These are phyloP conservation scores for Rapana venosa DNA, from an alignment of 2,888 invertebrate genomes.

Conservation along the genomic window DNA sequence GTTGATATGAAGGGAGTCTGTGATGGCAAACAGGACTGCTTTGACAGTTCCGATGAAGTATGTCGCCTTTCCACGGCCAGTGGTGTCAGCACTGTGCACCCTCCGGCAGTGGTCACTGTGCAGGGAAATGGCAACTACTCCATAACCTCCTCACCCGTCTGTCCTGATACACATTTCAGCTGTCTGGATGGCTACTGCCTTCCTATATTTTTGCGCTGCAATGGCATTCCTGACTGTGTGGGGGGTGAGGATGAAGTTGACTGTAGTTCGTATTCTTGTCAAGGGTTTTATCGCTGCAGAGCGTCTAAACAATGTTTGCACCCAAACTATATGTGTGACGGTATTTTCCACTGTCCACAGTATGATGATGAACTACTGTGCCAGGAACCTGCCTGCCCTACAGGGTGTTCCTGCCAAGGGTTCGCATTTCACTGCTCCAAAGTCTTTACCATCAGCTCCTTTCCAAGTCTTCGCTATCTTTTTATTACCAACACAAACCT, in stretches of 20 bases:
- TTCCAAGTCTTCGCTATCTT: neutral
- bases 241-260: neutral
- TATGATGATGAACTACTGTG: constrained; percentile 25
- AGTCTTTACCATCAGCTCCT: neutral
- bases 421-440: neutral
- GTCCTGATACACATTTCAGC: constrained; percentile 13
- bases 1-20: neutral
- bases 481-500: neutral
- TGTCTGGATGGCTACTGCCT: neutral
- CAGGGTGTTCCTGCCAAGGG: constrained; percentile 7
- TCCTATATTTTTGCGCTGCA: constrained; percentile 15
- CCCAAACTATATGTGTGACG: constrained; percentile 13
- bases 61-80: neutral
- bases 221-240: constrained; percentile 13
- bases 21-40: neutral
- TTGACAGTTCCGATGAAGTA: constrained; percentile 10
- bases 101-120: neutral
- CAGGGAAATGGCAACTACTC: neutral
- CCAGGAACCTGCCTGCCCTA: constrained; percentile 8
- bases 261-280: neutral
- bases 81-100: neutral
- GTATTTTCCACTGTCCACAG: constrained; percentile 1
- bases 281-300: constrained; percentile 19
- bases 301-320: neutral
- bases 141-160: neutral